Conservation (phyloP, 1,140 invertebrate genomes). For the Acromyrmex heyeri region DNA sequence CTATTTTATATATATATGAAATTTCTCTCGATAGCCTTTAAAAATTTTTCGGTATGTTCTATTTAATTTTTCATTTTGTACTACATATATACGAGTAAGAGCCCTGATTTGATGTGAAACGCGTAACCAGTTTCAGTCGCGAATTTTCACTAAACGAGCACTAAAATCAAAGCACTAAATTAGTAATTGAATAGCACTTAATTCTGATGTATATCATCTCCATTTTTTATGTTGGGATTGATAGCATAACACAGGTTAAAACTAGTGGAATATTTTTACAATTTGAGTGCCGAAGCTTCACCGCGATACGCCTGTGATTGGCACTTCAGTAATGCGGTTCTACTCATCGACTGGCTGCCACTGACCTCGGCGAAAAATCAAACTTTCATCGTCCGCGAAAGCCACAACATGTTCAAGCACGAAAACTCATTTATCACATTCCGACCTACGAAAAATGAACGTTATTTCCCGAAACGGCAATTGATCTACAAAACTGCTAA, state of each 20-base stretch:
- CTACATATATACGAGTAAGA: too few species aligned
- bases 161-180: too few species aligned
- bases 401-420: slow-evolving; percentile 10
- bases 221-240: background rate
- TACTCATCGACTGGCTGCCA: slow-evolving; percentile 38
- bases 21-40: background rate
- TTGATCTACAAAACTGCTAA: slow-evolving; percentile 30
- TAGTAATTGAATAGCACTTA: background rate
- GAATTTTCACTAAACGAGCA: background rate
- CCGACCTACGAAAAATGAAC: background rate
- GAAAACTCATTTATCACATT: slow-evolving; percentile 40
- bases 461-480: slow-evolving; percentile 16
- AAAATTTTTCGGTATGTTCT: background rate
- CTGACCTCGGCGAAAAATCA: slow-evolving; percentile 57
- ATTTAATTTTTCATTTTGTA: slow-evolving; percentile 12
- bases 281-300: slow-evolving; percentile 29
- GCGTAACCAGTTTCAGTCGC: background rate
- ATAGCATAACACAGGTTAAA: background rate
- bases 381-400: slow-evolving; percentile 37
- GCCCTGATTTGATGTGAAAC: too few species aligned
- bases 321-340: slow-evolving; percentile 61
- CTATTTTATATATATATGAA: background rate
- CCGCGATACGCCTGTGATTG: slow-evolving; percentile 48
- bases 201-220: background rate
- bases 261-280: slow-evolving; percentile 41